Evolutionary conservation across 2,888 invertebrate species (phyloP).

Genomic region (Salticus scenicus): DNA sequence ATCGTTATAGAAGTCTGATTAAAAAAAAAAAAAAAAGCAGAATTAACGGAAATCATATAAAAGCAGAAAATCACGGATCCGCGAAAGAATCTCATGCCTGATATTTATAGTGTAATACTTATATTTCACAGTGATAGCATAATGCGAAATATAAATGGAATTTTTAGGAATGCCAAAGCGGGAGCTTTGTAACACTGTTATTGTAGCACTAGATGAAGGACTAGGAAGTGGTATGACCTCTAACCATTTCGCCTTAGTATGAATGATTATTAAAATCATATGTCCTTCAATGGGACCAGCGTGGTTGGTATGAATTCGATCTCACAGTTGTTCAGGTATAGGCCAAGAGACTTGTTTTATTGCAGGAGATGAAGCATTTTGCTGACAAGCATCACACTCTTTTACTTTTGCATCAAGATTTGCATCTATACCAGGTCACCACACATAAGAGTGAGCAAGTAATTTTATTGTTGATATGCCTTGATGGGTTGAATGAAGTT

Average conservation of each 20-base stretch:
- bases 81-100: too few relatives aligned
- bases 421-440: constrained; percentile 73
- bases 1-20: too few relatives aligned
- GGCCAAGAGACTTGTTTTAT: constrained; percentile 19
- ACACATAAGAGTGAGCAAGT: constrained; percentile 73
- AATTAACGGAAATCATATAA: too few relatives aligned
- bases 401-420: constrained; percentile 68
- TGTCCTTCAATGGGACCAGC: constrained; percentile 75
- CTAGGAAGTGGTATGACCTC: constrained; percentile 73
- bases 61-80: too few relatives aligned
- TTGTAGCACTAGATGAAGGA: constrained; percentile 67
- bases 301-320: constrained; percentile 76
- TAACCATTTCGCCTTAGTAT: constrained; percentile 76
- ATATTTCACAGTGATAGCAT: too few relatives aligned
- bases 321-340: constrained; percentile 73
- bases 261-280: constrained; percentile 75
- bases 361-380: constrained; percentile 19
- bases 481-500: constrained; percentile 73
- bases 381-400: background rate
- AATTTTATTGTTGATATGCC: constrained; percentile 73
- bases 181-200: constrained; percentile 67
- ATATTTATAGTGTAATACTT: too few relatives aligned
- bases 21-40: too few relatives aligned
- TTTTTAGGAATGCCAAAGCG: constrained; percentile 72
- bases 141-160: too few relatives aligned